phyloP scores from a whole-genome alignment of 2,797 vertebrate species.

The Crax fasciolata region DNA sequence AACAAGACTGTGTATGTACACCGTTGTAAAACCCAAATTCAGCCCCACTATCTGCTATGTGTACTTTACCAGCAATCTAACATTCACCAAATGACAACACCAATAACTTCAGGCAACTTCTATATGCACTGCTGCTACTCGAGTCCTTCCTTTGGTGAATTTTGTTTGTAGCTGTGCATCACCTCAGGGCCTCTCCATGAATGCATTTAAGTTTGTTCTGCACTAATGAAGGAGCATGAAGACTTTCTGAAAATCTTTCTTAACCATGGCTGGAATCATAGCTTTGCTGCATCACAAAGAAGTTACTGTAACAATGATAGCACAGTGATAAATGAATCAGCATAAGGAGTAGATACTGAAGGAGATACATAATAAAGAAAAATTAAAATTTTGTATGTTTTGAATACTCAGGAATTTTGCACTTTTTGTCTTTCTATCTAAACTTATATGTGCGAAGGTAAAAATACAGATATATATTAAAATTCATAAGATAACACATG shows the following conservation, averaged over 20 bases:
- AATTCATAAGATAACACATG: not conserved
- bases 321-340: not conserved
- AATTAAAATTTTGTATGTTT: not conserved
- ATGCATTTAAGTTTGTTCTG: not conserved
- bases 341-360: not conserved
- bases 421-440: not conserved
- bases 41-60: fast-evolving
- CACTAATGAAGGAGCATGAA: not conserved
- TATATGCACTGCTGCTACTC: fast-evolving
- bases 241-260: not conserved
- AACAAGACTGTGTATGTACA: no score
- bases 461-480: not conserved
- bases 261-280: not conserved
- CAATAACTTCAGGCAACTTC: not conserved
- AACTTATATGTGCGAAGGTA: not conserved
- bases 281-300: not conserved
- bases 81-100: not conserved
- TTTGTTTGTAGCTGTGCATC: not conserved
- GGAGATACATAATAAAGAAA: not conserved
- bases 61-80: not conserved
- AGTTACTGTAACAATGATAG: not conserved
- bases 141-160: not conserved
- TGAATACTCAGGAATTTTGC: fast-evolving
- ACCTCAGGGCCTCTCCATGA: not conserved
- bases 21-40: not conserved